Evolutionary conservation across 2,888 invertebrate species (phyloP).

Genomic region (Cataglyphis albicans): DNA sequence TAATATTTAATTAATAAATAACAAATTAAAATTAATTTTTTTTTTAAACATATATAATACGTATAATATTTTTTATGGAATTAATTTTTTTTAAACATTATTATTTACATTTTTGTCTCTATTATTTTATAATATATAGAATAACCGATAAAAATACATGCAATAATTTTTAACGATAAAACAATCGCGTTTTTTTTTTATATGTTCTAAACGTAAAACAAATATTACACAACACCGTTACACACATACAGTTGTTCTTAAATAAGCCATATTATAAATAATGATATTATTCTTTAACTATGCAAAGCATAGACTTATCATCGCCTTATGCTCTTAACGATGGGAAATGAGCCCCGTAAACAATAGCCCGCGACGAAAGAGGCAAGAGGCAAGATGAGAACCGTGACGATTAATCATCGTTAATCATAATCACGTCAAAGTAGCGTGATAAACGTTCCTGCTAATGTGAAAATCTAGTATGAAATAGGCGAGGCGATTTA

Average conservation of each 20-base stretch:
- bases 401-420: constrained; percentile 51
- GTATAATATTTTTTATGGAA: no score
- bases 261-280: neutral
- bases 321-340: constrained; percentile 34
- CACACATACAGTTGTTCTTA: neutral
- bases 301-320: constrained; percentile 17
- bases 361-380: constrained; percentile 45
- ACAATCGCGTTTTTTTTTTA: neutral
- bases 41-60: no score
- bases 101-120: neutral
- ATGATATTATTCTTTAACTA: constrained; percentile 9
- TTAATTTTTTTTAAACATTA: neutral
- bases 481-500: constrained; percentile 50
- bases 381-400: constrained; percentile 45
- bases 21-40: no score
- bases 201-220: neutral
- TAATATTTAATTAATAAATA: no score
- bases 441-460: constrained; percentile 54
- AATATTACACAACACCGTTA: neutral
- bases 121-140: neutral
- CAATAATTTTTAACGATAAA: neutral
- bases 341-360: constrained; percentile 45
- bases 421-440: constrained; percentile 56
- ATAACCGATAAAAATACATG: neutral
- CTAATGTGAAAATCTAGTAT: constrained; percentile 56